Evolutionary conservation across 2,888 invertebrate species (phyloP).

Genomic region (Sepiola atlantica): DNA sequence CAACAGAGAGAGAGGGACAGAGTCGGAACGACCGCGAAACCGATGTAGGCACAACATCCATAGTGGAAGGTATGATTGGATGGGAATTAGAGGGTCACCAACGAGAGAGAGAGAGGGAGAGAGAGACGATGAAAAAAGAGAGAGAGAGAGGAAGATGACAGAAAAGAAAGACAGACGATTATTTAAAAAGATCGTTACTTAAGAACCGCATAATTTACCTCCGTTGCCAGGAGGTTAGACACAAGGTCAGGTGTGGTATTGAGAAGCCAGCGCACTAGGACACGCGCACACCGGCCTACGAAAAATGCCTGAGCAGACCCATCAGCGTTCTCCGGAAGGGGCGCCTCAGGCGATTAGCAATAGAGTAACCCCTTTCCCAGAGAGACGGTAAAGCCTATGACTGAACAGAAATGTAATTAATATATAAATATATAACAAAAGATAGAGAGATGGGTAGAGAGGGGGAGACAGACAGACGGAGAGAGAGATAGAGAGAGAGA

Average conservation of each 20-base stretch:
- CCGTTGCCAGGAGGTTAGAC: neutral
- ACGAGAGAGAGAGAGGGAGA: neutral
- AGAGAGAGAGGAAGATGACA: neutral
- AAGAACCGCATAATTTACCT: neutral
- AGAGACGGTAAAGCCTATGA: too few relatives aligned
- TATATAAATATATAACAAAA: neutral
- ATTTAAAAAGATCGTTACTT: neutral
- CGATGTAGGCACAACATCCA: neutral
- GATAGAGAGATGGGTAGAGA: neutral
- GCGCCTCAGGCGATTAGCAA: too few relatives aligned
- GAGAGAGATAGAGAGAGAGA: neutral
- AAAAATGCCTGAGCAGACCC: too few relatives aligned
- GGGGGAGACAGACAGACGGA: neutral
- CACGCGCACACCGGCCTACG: too few relatives aligned
- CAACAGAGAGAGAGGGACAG: neutral
- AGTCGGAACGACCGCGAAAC: neutral
- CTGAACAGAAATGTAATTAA: too few relatives aligned
- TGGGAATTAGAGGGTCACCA: neutral
- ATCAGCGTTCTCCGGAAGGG: neutral
- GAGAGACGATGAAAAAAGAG: neutral
- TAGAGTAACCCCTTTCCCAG: too few relatives aligned
- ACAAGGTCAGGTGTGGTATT: neutral
- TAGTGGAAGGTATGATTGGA: neutral
- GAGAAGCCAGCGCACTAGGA: too few relatives aligned
- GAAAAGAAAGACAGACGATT: neutral